phyloP scores from a whole-genome alignment of 2,888 invertebrate genomes.

The Cloeon dipterum region DNA sequence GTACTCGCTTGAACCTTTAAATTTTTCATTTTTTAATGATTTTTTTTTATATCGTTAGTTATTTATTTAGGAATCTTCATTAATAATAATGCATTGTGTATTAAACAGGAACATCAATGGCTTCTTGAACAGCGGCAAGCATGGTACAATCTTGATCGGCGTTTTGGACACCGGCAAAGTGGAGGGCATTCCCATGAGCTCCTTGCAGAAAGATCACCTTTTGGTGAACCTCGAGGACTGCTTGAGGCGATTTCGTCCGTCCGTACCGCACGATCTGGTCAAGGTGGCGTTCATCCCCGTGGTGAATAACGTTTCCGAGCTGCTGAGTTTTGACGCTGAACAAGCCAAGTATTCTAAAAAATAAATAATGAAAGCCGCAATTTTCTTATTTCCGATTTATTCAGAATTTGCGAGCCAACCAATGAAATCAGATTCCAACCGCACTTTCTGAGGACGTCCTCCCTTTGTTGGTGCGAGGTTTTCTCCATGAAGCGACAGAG shows the following conservation, averaged over 20 bases:
- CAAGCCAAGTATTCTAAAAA: not conserved
- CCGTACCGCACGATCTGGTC: constrained; percentile 8
- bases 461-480: not conserved
- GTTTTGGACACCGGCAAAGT: constrained; percentile 16
- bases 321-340: not conserved
- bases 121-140: constrained; percentile 18
- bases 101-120: constrained; percentile 16
- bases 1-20: too few relatives aligned
- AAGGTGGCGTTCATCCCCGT: constrained; percentile 8
- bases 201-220: constrained; percentile 13
- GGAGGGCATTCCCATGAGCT: constrained; percentile 15
- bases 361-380: too few relatives aligned
- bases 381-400: not conserved
- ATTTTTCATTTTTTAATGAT: too few relatives aligned
- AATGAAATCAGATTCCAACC: not conserved
- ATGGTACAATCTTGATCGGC: constrained; percentile 18
- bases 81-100: not conserved
- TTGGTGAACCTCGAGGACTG: constrained; percentile 8
- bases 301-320: not conserved
- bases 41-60: not conserved
- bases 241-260: constrained; percentile 9
- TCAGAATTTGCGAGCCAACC: not conserved
- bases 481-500: not conserved
- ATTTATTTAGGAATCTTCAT: not conserved
- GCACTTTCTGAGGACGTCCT: not conserved